A percentile compares a stretch with the other conserved stretches of the same genome.
Evolutionary conservation across 1,140 invertebrate species (phyloP).

Genomic region (Physella acuta): DNA sequence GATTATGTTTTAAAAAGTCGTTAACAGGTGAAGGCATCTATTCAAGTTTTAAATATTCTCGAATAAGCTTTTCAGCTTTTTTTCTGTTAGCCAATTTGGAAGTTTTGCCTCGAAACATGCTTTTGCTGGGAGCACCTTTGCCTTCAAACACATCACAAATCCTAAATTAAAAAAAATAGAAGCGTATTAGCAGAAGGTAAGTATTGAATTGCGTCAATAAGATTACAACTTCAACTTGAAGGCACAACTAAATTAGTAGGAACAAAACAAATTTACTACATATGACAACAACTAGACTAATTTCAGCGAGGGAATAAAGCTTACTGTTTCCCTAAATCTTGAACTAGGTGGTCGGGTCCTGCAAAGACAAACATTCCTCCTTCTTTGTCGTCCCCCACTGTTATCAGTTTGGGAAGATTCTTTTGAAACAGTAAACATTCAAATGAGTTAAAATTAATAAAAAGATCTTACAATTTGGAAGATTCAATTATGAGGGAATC

Average conservation of each 20-base stretch:
- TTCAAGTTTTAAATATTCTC: too few species aligned
- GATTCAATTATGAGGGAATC: not conserved
- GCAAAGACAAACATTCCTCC: conserved; percentile 68
- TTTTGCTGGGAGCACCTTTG: conserved; percentile 67
- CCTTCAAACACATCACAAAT: conserved; percentile 64
- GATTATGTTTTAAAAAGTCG: too few species aligned
- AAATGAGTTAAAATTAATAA: not conserved
- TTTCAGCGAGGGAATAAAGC: not conserved
- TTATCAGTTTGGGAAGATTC: conserved; percentile 18
- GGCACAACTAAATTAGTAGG: not conserved
- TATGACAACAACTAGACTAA: not conserved
- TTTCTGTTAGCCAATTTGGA: conserved; percentile 61
- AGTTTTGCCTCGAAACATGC: conserved; percentile 67
- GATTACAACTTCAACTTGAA: not conserved
- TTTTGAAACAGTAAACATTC: too few species aligned
- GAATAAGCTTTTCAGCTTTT: conserved; percentile 44
- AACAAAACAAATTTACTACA: not conserved
- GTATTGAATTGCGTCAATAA: not conserved
- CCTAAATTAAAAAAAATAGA: conserved; percentile 8
- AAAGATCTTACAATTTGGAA: not conserved
- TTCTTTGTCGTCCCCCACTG: conserved; percentile 70
- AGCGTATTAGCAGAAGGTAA: not conserved
- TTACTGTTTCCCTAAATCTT: conserved; percentile 46
- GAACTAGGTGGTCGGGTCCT: conserved; percentile 39
- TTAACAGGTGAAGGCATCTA: too few species aligned